phyloP scores from a whole-genome alignment of 2,888 invertebrate genomes.

The Philopedon plagiatum region DNA sequence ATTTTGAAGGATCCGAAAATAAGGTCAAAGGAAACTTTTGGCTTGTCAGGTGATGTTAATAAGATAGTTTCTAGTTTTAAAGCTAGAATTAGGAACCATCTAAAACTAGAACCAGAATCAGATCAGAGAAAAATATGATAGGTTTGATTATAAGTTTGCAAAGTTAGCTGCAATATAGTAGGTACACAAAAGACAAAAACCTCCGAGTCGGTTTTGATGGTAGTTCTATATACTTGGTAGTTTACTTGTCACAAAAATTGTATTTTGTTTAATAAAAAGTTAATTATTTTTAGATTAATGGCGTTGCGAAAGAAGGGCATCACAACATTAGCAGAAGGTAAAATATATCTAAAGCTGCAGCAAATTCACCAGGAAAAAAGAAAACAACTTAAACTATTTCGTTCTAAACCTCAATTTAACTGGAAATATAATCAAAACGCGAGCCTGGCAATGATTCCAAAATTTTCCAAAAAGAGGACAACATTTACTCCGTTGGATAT shows the following conservation, averaged over 20 bases:
- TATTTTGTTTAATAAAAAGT: background rate
- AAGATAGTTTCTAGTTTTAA: background rate
- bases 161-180: too few relatives aligned
- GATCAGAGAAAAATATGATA: too few relatives aligned
- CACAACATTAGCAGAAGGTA: constrained; percentile 74
- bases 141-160: too few relatives aligned
- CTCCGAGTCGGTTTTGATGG: too few relatives aligned
- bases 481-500: constrained; percentile 76
- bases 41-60: constrained; percentile 1
- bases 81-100: too few relatives aligned
- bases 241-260: background rate
- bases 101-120: too few relatives aligned
- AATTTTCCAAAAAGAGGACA: constrained; percentile 64
- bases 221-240: too few relatives aligned
- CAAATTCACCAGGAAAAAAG: constrained; percentile 73
- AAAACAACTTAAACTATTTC: constrained; percentile 69
- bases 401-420: constrained; percentile 61
- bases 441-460: constrained; percentile 42
- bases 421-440: constrained; percentile 59
- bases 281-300: constrained; percentile 69
- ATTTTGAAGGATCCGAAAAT: constrained; percentile 27
- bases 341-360: constrained; percentile 77
- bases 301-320: constrained; percentile 82
- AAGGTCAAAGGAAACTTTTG: background rate
- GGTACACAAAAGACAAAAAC: too few relatives aligned